Conservation (phyloP, 37 sponge, comb jelly and placozoan genomes). For the Sycon ciliatum region DNA sequence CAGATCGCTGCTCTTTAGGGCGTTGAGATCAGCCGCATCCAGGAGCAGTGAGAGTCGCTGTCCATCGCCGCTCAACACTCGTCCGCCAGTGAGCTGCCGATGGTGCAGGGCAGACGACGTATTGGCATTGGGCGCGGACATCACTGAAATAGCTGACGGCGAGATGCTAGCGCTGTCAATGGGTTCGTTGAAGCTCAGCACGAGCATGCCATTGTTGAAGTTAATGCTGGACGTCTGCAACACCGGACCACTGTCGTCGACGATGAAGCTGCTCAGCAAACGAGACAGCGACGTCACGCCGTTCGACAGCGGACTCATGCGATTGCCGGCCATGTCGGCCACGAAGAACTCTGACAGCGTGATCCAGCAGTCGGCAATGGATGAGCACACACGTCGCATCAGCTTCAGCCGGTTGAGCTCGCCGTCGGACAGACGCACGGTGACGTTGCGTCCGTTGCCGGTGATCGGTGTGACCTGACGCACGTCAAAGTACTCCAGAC, state of each 20-base stretch:
- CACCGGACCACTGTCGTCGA: slow-evolving; percentile 55
- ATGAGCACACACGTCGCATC: slow-evolving; percentile 41
- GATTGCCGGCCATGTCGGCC: slow-evolving; percentile 66
- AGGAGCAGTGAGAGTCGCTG: slow-evolving; percentile 22
- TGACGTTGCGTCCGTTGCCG: slow-evolving; percentile 34
- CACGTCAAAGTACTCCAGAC: slow-evolving; percentile 25
- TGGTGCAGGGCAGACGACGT: slow-evolving; percentile 16
- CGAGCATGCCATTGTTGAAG: slow-evolving; percentile 41
- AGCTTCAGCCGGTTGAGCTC: slow-evolving; percentile 65
- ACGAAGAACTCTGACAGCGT: slow-evolving; percentile 53
- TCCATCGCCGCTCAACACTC: slow-evolving; percentile 11
- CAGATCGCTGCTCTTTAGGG: slow-evolving; percentile 38
- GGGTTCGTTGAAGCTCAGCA: slow-evolving; percentile 73
- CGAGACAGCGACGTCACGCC: slow-evolving; percentile 20
- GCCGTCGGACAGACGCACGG: slow-evolving; percentile 29
- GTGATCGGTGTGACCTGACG: slow-evolving; percentile 14
- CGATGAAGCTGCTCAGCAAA: slow-evolving; percentile 28
- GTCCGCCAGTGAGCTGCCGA: slow-evolving; percentile 19
- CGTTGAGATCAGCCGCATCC: slow-evolving; percentile 39
- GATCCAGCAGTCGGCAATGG: slow-evolving; percentile 67
- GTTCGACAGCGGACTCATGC: slow-evolving; percentile 30
- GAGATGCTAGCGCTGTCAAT: slow-evolving; percentile 41
- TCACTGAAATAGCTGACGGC: slow-evolving; percentile 53
- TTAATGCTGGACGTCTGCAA: slow-evolving; percentile 42
- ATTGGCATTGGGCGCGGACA: slow-evolving; percentile 13